Evolutionary conservation across 2,797 vertebrate species (phyloP).

Genomic region (Vultur gryphus): DNA sequence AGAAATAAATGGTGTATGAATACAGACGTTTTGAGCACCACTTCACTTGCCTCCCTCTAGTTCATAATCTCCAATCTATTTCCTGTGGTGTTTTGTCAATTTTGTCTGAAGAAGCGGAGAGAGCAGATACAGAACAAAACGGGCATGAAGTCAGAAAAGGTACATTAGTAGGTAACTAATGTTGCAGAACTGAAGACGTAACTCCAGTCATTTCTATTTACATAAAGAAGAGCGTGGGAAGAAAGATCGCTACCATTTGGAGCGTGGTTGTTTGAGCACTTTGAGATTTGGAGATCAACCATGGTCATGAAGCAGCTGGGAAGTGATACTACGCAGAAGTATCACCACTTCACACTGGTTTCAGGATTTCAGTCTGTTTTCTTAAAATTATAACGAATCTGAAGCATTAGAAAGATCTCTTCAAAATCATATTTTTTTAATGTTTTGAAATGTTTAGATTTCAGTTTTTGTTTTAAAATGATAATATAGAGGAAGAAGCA

Average conservation of each 20-base stretch:
- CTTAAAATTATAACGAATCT: neutral
- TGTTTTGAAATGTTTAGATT: neutral
- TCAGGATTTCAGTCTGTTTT: neutral
- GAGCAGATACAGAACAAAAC: fast-evolving
- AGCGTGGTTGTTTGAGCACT: fast-evolving
- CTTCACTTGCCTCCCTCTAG: neutral
- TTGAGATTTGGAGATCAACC: neutral
- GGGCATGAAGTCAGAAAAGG: neutral
- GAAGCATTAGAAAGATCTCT: neutral
- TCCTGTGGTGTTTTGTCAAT: neutral
- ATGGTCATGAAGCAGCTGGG: fast-evolving
- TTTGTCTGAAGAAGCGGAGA: neutral
- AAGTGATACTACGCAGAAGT: neutral
- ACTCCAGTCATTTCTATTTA: neutral
- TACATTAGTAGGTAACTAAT: neutral
- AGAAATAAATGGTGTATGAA: neutral
- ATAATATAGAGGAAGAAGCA: neutral
- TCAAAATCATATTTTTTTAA: neutral
- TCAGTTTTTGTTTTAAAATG: neutral
- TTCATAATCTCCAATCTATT: neutral
- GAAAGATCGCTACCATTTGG: neutral
- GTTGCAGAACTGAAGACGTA: neutral
- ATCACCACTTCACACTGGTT: neutral
- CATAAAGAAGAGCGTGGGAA: neutral
- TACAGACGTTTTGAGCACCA: neutral